phyloP scores from a whole-genome alignment of 2,113 vertebrate genomes.

The Podocnemis expansa region DNA sequence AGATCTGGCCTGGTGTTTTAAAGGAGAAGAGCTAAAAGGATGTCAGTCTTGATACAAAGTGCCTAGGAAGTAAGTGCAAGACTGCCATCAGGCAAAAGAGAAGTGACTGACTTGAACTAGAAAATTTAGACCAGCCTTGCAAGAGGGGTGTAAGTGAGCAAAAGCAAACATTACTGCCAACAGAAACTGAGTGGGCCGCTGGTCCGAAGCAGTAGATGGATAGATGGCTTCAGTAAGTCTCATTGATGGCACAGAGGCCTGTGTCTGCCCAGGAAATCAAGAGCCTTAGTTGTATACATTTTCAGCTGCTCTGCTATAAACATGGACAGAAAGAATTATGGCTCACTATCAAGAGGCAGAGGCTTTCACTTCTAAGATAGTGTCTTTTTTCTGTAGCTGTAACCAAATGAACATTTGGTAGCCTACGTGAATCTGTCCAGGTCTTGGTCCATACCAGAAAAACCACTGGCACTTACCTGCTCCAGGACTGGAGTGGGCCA shows the following conservation, averaged over 20 bases:
- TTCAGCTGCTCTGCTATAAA: background rate
- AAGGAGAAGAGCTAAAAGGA: no score
- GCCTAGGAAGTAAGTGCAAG: no score
- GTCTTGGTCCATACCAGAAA: background rate
- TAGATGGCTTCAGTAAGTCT: background rate
- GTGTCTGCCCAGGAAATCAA: background rate
- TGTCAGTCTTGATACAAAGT: background rate
- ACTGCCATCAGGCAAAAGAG: background rate
- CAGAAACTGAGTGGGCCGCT: background rate
- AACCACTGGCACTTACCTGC: background rate
- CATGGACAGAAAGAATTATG: background rate
- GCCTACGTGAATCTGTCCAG: background rate
- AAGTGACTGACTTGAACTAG: no score
- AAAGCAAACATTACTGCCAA: background rate
- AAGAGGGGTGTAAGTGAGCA: background rate
- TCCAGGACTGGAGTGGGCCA: background rate
- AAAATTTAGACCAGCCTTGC: background rate
- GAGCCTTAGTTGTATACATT: background rate
- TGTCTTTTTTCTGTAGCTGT: background rate
- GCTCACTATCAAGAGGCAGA: background rate
- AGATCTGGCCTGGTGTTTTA: background rate
- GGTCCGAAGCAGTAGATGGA: background rate
- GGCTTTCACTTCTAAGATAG: background rate
- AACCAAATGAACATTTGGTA: background rate
- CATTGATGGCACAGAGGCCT: background rate